phyloP scores from a whole-genome alignment of 2,797 vertebrate species.

The Selene dorsalis region DNA sequence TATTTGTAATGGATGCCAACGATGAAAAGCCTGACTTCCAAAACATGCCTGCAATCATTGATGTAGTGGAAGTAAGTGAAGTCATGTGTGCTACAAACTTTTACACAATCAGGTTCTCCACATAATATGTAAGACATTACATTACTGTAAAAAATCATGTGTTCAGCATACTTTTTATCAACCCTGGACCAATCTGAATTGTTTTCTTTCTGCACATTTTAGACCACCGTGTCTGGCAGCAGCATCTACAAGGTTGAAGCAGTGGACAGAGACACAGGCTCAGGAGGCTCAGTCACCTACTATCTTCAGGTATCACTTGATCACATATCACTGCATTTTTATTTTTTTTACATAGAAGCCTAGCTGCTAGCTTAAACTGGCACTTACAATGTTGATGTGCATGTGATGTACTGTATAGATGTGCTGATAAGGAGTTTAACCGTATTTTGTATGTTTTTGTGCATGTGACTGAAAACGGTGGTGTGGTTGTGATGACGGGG shows the following conservation, averaged over 20 bases:
- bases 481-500: constrained; percentile 53
- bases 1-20: constrained; percentile 95
- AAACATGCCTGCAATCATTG: constrained; percentile 90
- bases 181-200: neutral
- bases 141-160: neutral
- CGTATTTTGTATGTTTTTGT: constrained; percentile 21
- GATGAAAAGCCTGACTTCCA: constrained; percentile 94
- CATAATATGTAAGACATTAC: neutral
- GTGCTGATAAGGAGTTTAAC: constrained; percentile 29
- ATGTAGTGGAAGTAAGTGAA: constrained; percentile 91
- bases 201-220: constrained; percentile 23
- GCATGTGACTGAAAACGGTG: constrained; percentile 24
- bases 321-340: neutral
- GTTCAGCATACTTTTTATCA: neutral
- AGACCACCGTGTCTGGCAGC: constrained; percentile 89
- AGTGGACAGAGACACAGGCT: constrained; percentile 92
- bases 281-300: constrained; percentile 94
- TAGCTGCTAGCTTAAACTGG: constrained; percentile 4
- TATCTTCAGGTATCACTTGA: constrained; percentile 89
- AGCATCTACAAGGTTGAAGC: constrained; percentile 92
- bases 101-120: neutral
- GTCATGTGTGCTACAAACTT: neutral
- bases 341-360: neutral
- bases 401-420: constrained; percentile 16
- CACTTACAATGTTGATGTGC: constrained; percentile 33